A percentile compares a stretch with the other conserved stretches of the same genome.
Conservation (phyloP, 2,797 vertebrate species). For the Rhynchonycteris naso region DNA sequence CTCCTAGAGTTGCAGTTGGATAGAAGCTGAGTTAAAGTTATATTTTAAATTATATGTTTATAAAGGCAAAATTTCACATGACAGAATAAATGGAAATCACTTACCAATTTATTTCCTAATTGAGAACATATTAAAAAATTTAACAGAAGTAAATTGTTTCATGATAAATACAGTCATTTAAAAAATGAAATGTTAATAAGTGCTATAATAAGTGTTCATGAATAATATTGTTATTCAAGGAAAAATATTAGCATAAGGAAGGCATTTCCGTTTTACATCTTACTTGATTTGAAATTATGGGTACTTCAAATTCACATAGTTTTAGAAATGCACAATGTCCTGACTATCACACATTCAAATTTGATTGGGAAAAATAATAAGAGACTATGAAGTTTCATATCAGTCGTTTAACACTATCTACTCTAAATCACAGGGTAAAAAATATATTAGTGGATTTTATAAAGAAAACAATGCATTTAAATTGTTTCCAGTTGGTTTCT, state of each 20-base stretch:
- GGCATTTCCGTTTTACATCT: constrained; percentile 29
- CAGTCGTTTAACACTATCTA: background rate
- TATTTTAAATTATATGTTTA: constrained; percentile 58
- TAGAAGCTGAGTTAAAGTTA: constrained; percentile 10
- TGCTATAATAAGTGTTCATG: constrained; percentile 55
- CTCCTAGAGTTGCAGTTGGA: background rate
- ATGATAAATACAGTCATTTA: constrained; percentile 57
- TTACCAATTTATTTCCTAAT: constrained; percentile 34
- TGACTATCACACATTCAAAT: constrained; percentile 37
- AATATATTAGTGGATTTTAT: constrained; percentile 19
- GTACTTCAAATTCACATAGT: constrained; percentile 28
- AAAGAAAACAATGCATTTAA: background rate
- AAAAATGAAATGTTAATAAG: constrained; percentile 68
- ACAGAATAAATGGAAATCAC: constrained; percentile 55
- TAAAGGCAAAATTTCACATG: constrained; percentile 51
- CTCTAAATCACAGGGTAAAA: background rate
- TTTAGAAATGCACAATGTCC: constrained; percentile 29
- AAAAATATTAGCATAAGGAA: constrained; percentile 60
- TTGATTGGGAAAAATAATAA: background rate
- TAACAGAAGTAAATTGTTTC: constrained; percentile 63
- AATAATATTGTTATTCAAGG: constrained; percentile 69
- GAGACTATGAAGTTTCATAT: background rate
- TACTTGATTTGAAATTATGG: constrained; percentile 50
- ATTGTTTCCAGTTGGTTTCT: constrained; percentile 33
- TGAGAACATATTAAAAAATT: constrained; percentile 50